phyloP scores from a whole-genome alignment of 2,888 invertebrate species.

The Aphidoletes aphidimyza region DNA sequence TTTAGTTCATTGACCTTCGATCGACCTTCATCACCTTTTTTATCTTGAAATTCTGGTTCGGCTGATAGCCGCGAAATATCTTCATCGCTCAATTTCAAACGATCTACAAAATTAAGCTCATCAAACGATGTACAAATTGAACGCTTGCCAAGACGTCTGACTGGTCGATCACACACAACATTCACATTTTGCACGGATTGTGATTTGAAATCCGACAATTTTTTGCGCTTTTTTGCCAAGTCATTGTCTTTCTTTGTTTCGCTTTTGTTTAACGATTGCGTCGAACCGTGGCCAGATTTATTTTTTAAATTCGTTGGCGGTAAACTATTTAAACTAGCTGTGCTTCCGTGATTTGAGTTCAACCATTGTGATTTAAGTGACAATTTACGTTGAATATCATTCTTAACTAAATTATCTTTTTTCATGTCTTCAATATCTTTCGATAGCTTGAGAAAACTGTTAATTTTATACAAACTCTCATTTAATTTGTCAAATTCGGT shows the following conservation, averaged over 20 bases:
- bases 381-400: slow-evolving; percentile 65
- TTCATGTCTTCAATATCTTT: slow-evolving; percentile 65
- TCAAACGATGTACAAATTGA: not conserved
- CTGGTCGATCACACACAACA: not conserved
- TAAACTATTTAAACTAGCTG: slow-evolving; percentile 43
- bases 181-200: slow-evolving; percentile 54
- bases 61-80: slow-evolving; percentile 56
- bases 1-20: slow-evolving; percentile 64
- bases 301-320: slow-evolving; percentile 28
- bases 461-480: slow-evolving; percentile 65
- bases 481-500: slow-evolving; percentile 64
- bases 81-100: slow-evolving; percentile 54
- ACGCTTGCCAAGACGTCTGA: not conserved
- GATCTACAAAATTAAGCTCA: slow-evolving; percentile 54
- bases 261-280: slow-evolving; percentile 13
- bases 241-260: not conserved
- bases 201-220: slow-evolving; percentile 26
- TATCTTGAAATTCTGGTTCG: slow-evolving; percentile 57
- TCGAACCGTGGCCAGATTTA: not conserved
- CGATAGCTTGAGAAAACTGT: slow-evolving; percentile 65
- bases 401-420: slow-evolving; percentile 65
- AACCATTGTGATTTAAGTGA: slow-evolving; percentile 66
- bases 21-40: slow-evolving; percentile 64
- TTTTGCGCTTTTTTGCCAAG: not conserved
- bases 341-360: slow-evolving; percentile 59